These are phyloP conservation scores for Cygnus olor DNA, from an alignment of 2,797 vertebrate genomes.

Conservation along the genomic window DNA sequence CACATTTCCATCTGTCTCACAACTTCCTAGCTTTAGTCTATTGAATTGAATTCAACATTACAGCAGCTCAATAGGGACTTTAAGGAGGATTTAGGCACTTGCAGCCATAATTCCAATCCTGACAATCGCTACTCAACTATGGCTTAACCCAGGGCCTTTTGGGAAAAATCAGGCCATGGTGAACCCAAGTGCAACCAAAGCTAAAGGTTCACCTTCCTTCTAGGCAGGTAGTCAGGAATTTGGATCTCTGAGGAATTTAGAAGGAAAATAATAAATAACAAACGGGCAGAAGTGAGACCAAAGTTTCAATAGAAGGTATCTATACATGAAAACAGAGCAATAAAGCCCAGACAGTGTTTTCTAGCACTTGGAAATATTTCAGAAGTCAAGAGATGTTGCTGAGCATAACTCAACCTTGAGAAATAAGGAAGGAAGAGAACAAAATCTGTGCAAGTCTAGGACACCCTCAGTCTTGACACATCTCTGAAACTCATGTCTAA, in stretches of 20 bases:
- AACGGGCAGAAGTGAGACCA: not conserved
- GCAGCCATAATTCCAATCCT: not conserved
- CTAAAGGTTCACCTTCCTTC: not conserved
- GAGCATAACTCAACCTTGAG: not conserved
- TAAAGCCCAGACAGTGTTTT: not conserved
- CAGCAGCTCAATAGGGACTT: not conserved
- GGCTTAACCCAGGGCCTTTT: not conserved
- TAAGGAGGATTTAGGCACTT: not conserved
- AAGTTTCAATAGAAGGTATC: not conserved
- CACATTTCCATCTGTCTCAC: not conserved
- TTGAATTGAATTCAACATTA: constrained; percentile 11
- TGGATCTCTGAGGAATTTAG: not conserved
- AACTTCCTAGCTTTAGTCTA: not conserved
- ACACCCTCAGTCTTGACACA: not conserved
- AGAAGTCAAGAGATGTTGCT: not conserved
- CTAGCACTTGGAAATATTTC: not conserved
- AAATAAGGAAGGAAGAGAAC: not conserved
- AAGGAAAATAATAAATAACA: not conserved
- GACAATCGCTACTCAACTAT: not conserved
- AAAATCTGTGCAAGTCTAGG: not conserved
- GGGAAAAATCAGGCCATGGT: not conserved
- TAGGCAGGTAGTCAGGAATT: not conserved
- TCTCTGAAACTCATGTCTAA: not conserved
- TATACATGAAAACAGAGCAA: not conserved
- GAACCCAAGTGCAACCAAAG: not conserved